Conservation (phyloP, 2,113 vertebrate species). For the Caranx melampygus region DNA sequence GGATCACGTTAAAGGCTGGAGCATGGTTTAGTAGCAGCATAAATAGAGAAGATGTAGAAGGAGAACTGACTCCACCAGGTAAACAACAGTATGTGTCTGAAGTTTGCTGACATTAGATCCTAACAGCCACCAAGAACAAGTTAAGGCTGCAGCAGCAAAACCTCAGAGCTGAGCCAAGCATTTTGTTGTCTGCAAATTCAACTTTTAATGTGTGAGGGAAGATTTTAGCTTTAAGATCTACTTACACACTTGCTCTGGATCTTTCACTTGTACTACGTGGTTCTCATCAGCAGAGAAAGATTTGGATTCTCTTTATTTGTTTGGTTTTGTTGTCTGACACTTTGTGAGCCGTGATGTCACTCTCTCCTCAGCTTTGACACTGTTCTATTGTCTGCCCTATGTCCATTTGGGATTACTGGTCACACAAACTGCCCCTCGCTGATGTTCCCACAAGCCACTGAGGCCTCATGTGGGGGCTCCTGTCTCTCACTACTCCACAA, state of each 20-base stretch:
- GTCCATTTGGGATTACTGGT: not conserved
- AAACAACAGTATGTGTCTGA: not conserved
- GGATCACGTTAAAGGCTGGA: too few species aligned
- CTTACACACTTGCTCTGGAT: too few species aligned
- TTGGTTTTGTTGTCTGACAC: not conserved
- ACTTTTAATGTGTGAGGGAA: not conserved
- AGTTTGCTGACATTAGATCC: not conserved
- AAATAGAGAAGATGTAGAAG: too few species aligned
- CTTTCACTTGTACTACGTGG: too few species aligned
- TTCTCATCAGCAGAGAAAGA: too few species aligned
- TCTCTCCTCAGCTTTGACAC: not conserved
- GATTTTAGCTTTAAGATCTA: not conserved
- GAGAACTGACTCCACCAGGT: not conserved
- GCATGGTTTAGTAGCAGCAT: too few species aligned
- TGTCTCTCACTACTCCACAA: conserved; percentile 5
- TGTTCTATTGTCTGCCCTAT: not conserved
- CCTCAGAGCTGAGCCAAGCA: not conserved
- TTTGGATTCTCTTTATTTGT: not conserved
- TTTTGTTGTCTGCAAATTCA: not conserved
- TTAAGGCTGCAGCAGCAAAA: not conserved
- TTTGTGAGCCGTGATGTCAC: not conserved
- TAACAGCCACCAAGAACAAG: not conserved
- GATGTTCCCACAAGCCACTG: conserved; percentile 19
- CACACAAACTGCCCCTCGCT: not conserved
- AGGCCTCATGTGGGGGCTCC: conserved; percentile 15